Evolutionary conservation across 2,113 vertebrate genomes (phyloP), one percentile per base, ranked within the genome.

Genomic region (Semnopithecus entellus): DNA sequence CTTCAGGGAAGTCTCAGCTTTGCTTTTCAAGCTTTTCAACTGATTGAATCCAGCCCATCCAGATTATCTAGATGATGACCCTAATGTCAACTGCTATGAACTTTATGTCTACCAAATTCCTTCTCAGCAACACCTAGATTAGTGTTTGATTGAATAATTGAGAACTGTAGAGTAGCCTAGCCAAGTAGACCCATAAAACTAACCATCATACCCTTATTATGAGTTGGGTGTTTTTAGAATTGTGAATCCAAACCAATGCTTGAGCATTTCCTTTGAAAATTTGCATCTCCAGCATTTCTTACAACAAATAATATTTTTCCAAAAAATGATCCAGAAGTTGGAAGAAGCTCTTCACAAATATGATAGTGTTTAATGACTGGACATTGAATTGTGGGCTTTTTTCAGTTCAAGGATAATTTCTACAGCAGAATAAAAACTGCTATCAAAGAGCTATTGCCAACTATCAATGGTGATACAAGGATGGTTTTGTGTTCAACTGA

Each of bases 301-400:
- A 76, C 99, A 99, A 98, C 99, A 99, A 99, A 99, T 99, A 97
- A 97, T 99, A 90, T 99, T 99, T 99, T 99, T 99, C 98, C 99
- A 99, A 97, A 99, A 99, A 98, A 99, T 99, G 98, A 99, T 99
- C 8, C 99, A 99, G 98, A 99, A 99, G 97, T 98, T 99, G 85
- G 99, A 99, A 98, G 99, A 99, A 97, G 99, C 99, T 78, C 99
- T 99, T 98, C 99, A 99, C 97, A 99, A 99, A 95, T 99, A 99
- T 23, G 99, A 99, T 98, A 98, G 98, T 20, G 99, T 99, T 91
- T 99, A 99, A 97, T 96, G 97, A 91, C 95, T 96, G 96, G 94
- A 94, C 96, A 52, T 91, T 68, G 94, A 32, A 94, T 94, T 88
- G 80, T 61, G 82, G 80, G 90, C 96, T 93, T 96, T 43, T 72